Evolutionary conservation across 2,888 invertebrate genomes (phyloP).

Genomic region (Coecobrya sp.): DNA sequence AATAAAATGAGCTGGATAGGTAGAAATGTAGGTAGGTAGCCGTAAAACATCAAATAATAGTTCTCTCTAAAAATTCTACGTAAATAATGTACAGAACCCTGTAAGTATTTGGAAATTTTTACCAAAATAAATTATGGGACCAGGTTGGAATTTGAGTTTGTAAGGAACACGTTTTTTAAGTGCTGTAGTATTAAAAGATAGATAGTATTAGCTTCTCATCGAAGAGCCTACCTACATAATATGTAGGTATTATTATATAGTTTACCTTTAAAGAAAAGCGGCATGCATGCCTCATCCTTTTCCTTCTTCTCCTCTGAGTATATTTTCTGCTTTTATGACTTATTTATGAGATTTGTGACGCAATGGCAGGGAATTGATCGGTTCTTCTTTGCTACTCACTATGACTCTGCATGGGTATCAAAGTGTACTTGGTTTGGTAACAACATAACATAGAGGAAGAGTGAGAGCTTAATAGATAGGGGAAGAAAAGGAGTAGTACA

Average conservation of each 20-base stretch:
- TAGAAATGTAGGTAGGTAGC: neutral
- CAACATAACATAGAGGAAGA: no score
- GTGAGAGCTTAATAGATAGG: neutral
- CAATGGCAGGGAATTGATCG: slow-evolving; percentile 76
- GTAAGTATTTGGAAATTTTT: no score
- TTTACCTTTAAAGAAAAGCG: neutral
- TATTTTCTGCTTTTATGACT: slow-evolving; percentile 73
- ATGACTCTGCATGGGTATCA: neutral
- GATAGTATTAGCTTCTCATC: neutral
- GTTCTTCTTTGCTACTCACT: slow-evolving; percentile 21
- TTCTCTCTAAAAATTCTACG: no score
- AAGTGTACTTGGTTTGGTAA: no score
- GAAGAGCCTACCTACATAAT: neutral
- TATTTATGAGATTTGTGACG: slow-evolving; percentile 80
- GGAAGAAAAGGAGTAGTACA: neutral
- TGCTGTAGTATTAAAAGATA: slow-evolving; percentile 2
- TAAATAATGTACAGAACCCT: no score
- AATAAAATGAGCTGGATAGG: neutral
- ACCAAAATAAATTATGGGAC: neutral
- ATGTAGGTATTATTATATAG: no score
- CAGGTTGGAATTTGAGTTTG: neutral
- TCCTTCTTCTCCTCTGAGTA: slow-evolving; percentile 33
- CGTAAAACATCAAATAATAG: neutral
- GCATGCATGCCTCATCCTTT: neutral
- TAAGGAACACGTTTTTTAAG: neutral